Evolutionary conservation across 2,797 vertebrate species (phyloP).

Genomic region (Limnodromus scolopaceus): DNA sequence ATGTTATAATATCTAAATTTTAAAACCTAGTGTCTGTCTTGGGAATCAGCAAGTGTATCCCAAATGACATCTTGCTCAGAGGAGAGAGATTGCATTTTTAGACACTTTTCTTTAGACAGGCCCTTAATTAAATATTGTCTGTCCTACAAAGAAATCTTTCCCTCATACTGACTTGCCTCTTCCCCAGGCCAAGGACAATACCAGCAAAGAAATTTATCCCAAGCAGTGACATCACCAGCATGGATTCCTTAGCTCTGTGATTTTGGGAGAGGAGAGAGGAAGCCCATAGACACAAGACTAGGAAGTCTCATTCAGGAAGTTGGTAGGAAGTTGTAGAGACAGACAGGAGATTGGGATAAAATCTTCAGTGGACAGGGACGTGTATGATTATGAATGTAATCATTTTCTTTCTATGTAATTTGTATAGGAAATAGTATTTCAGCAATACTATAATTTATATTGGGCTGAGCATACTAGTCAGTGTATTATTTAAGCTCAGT

Average conservation of each 20-base stretch:
- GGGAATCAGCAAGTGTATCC: neutral
- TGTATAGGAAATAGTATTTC: neutral
- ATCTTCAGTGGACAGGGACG: neutral
- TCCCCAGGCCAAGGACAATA: neutral
- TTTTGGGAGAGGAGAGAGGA: neutral
- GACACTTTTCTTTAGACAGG: neutral
- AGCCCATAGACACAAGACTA: neutral
- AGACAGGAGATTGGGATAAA: neutral
- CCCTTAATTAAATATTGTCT: neutral
- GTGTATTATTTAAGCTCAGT: neutral
- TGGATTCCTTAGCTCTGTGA: neutral
- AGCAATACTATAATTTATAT: neutral
- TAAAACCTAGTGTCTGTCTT: neutral
- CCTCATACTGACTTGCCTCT: neutral
- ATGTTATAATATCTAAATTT: neutral
- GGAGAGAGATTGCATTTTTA: neutral
- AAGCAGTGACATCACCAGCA: neutral
- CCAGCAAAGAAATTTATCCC: neutral
- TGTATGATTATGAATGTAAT: neutral
- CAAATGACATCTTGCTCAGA: neutral
- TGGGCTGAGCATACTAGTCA: neutral
- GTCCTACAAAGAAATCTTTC: neutral
- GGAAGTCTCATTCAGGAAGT: neutral
- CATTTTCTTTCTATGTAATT: neutral
- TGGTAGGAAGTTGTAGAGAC: neutral